Base-by-base conservation (phyloP, 1,140 invertebrate genomes). In the Periplaneta americana region DNA sequence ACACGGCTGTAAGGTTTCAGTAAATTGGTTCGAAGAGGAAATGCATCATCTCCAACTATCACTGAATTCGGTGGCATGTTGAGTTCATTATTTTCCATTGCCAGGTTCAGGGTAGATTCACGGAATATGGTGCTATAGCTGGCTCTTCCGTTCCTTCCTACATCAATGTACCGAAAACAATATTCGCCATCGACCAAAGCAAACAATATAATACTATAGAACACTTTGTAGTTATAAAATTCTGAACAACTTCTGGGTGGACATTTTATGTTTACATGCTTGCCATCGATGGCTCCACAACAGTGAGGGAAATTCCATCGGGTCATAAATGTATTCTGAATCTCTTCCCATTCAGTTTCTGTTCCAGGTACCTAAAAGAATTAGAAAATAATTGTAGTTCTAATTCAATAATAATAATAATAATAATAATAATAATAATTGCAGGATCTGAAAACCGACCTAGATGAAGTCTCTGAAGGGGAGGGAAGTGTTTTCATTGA, bases 271-370 rank as follows among this genome's bases (percentile, higher is more conserved):
- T 76, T 31, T 4, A 88, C 80, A 85, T 87, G 86, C 79, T 88
- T 88, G 13, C 86, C 87, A 83, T 89, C 87, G 1, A 88, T 83
- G 6, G 87, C 86, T 0, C 89, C 89, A 35, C 88, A 81, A 81
- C 87, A 88, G 83, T 88, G 83, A n/a, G 87, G 88, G 82, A 91
- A 90, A 82, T 89, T 85, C 86, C 78, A 32, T 31, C 22, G 17
- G 33, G 80, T 34, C 75, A 86, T 66, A 83, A 87, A 88, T 28
- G 82, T 79, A 33, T 82, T 34, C 15, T 86, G 84, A 81, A 87
- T 84, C 39, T 76, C 33, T 76, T 83, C 80, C 85, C 86, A 88
- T 76, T 84, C 79, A 39, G 86, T 82, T 83, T 83, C 77, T 37
- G 82, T 85, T 84, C 33, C 35, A 74, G 84, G 84, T 79, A 79